These are phyloP conservation scores for Epinephelus awoara DNA, from an alignment of 2,797 vertebrate species.

Conservation along the genomic window DNA sequence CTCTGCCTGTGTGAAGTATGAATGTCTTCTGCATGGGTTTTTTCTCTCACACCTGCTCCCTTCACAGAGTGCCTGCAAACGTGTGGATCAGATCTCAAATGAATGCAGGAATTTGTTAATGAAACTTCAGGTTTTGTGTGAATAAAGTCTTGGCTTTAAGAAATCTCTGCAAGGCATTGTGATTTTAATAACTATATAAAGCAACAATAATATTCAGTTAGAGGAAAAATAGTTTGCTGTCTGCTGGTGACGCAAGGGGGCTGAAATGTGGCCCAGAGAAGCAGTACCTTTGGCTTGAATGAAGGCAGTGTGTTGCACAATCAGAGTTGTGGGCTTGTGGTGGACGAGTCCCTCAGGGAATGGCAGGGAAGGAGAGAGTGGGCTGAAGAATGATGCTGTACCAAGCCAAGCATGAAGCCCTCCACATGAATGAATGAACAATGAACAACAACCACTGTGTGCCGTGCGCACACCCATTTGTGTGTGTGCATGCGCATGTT, in stretches of 20 bases:
- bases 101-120: constrained; percentile 10
- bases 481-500: constrained; percentile 32
- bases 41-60: neutral
- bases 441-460: constrained; percentile 83
- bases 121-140: constrained; percentile 14
- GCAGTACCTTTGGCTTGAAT: constrained; percentile 75
- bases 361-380: constrained; percentile 76
- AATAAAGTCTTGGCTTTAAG: neutral
- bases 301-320: constrained; percentile 82
- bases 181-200: constrained; percentile 60
- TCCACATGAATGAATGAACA: constrained; percentile 86
- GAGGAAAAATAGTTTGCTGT: constrained; percentile 36
- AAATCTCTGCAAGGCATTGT: neutral
- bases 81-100: constrained; percentile 19
- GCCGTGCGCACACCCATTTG: constrained; percentile 47
- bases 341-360: constrained; percentile 73
- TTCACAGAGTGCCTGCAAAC: neutral
- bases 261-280: constrained; percentile 64
- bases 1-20: neutral
- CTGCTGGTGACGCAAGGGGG: constrained; percentile 61
- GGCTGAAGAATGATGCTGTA: constrained; percentile 81
- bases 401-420: constrained; percentile 80
- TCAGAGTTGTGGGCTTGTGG: constrained; percentile 79
- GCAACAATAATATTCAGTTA: constrained; percentile 53
- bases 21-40: neutral